Evolutionary conservation across 2,113 vertebrate genomes (phyloP), one percentile per base, ranked within the genome.

Genomic region (Serilophus lunatus): DNA sequence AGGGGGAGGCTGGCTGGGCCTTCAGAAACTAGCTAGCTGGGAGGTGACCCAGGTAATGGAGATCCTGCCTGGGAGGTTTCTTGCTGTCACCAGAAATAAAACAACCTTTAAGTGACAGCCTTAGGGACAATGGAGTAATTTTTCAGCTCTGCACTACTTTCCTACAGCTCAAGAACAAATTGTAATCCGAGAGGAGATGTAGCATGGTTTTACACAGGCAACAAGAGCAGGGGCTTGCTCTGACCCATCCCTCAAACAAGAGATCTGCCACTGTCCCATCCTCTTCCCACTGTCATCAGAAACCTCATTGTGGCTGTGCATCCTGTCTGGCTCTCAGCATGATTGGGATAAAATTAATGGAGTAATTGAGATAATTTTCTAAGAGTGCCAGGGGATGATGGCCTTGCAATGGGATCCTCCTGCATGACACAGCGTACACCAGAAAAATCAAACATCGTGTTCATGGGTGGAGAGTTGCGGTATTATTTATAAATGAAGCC

Each of bases 241-340:
- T 51, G 75, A 47, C 59, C 44, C 5, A 1, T 45, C 26, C 13
- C 50, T 88, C 80, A 40, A 7, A 22, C 49, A 64, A 51, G 25
- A 29, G 4, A 26, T 36, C 33, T 5, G 1, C 36, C 61, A 54
- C 13, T 2, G 33, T 14, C 56, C 28, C 0, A 0, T 54, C 33
- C 26, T 63, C 71, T 70, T 31, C 44, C 16, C 31, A 3, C 10
- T 40, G 49, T 47, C 28, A 22, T 16, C 70, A 56, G 38, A 76
- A 68, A 40, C 38, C 24, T 59, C 2, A 0, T 18, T 54, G 61
- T 10, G 1, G 59, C 65, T 35, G 57, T 0, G 0, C 45, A 26
- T 63, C 31, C 24, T 12, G 2, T 4, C n/a, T 57, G 40, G 45
- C 71, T 38, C 26, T 72, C 36, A 56, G 53, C 13, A 2, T 15